phyloP scores from a whole-genome alignment of 1,140 invertebrate genomes.

The Choristoneura fumiferana region DNA sequence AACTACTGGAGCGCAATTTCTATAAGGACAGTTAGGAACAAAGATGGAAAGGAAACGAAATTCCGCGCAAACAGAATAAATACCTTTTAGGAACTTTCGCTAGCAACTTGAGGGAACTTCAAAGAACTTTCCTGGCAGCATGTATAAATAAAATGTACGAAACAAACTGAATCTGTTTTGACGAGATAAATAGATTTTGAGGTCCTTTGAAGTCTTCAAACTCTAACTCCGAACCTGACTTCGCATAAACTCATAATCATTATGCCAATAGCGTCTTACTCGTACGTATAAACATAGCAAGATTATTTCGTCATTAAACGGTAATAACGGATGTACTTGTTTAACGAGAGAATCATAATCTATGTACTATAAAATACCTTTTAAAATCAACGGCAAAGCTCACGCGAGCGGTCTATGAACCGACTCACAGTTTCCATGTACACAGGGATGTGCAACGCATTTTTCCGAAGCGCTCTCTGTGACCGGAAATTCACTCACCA shows the following conservation, averaged over 20 bases:
- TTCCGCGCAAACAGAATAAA: conserved; percentile 44
- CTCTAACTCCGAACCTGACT: neutral
- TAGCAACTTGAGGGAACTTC: conserved; percentile 30
- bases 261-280: neutral
- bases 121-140: conserved; percentile 34
- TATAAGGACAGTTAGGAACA: conserved; percentile 28
- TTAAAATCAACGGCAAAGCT: neutral
- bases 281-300: no score
- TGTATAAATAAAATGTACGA: conserved; percentile 26
- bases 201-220: neutral
- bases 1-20: conserved; percentile 32
- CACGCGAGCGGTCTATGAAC: no score
- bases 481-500: conserved; percentile 14
- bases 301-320: no score
- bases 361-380: no score
- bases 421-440: neutral
- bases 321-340: no score
- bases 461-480: conserved; percentile 10
- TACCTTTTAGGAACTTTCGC: conserved; percentile 42
- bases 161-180: conserved; percentile 27
- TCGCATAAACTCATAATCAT: neutral
- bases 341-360: no score
- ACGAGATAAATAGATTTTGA: conserved; percentile 1
- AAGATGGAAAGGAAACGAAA: conserved; percentile 35
- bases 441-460: neutral